Evolutionary conservation across 2,888 invertebrate genomes (phyloP), one percentile per base, ranked within the genome.

Genomic region (Euplexia lucipara): DNA sequence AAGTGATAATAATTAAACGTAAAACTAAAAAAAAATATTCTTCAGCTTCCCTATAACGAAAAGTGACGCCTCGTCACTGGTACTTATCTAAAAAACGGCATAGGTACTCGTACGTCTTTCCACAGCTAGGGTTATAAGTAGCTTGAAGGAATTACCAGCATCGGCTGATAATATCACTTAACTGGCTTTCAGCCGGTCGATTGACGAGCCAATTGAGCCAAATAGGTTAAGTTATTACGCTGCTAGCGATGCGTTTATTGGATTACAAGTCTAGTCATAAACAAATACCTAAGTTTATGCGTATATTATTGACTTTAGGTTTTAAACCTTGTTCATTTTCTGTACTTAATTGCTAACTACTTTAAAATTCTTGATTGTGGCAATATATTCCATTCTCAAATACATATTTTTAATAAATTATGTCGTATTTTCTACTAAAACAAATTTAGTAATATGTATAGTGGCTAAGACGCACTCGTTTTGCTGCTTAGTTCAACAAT

Each of bases 151-250:
- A n/a, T 12, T 18, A 26, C 26, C 26, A 3, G 34, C 32, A 49
- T 14, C 39, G 49, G 53, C 37, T 49, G 37, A 68, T 53, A 37
- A 14, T 22, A 42, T 34, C 22, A 1, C 44, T 1, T 74, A 74
- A 59, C 74, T 48, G 68, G 49, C 37, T 70, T 70, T 32, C 35
- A 47, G 48, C 35, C 26, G 60, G 2, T 59, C 53, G 48, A 70
- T 74, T 70, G 53, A 18, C 48, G 37, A 51, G 51, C 22, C 42
- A 53, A 30, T 74, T 67, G 58, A 30, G 6, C 53, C 20, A 58
- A 53, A 58, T 58, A 53, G 26, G 34, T 34, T 67, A 52, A 52
- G 47, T 74, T 48, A 20, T 53, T 14, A 48, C n/a, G 34, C 34
- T 18, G 20, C 8, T 18, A 30, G 12, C 18, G 18, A 6, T 34